A percentile compares a stretch with the other conserved stretches of the same genome.
phyloP scores from a whole-genome alignment of 2,888 invertebrate species.

The Drosophila meridionalis region DNA sequence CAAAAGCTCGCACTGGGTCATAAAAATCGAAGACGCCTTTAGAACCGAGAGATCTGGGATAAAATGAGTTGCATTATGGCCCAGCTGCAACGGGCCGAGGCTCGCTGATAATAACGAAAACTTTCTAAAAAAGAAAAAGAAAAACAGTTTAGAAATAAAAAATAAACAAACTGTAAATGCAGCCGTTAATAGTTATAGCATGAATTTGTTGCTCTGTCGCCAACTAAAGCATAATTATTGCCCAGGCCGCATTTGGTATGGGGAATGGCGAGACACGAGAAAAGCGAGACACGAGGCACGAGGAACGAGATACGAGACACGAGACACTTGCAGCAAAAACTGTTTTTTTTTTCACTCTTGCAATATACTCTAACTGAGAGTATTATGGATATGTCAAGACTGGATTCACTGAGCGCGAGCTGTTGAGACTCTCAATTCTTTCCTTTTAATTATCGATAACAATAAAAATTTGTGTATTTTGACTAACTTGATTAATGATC shows the following conservation, averaged over 20 bases:
- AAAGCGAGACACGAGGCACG: not conserved
- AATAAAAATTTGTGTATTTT: not conserved
- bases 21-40: constrained; percentile 55
- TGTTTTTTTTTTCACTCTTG: constrained; percentile 35
- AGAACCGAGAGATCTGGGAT: constrained; percentile 43
- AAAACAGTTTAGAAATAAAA: constrained; percentile 26
- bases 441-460: not conserved
- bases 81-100: constrained; percentile 25
- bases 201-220: constrained; percentile 63
- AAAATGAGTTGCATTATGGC: constrained; percentile 17
- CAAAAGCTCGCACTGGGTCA: constrained; percentile 51
- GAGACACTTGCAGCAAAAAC: constrained; percentile 27
- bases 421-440: not conserved
- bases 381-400: not conserved
- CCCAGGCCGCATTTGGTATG: constrained; percentile 55
- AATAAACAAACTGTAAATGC: constrained; percentile 72
- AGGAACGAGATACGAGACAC: not conserved
- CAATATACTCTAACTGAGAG: constrained; percentile 7
- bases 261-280: constrained; percentile 52
- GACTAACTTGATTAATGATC: constrained; percentile 5
- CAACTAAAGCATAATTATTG: constrained; percentile 80
- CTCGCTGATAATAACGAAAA: constrained; percentile 36
- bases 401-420: not conserved
- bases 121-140: constrained; percentile 63
- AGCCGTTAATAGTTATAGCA: constrained; percentile 63